These are phyloP conservation scores for Palaemon carinicauda DNA, from an alignment of 1,140 invertebrate genomes.

Conservation along the genomic window DNA sequence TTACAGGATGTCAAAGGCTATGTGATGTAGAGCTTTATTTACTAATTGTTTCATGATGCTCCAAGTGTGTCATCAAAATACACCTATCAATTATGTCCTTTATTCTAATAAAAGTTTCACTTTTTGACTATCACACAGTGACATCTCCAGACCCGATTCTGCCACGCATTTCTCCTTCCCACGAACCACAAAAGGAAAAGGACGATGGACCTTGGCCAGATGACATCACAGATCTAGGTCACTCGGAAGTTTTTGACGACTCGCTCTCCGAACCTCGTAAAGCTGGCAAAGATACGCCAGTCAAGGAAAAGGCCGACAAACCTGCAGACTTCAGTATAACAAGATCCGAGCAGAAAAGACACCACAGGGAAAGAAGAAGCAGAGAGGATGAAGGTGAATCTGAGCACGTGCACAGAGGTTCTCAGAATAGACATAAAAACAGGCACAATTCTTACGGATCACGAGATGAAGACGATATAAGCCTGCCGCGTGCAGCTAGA, in stretches of 20 bases:
- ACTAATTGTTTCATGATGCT: no score
- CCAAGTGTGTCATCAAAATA: no score
- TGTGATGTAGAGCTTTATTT: no score
- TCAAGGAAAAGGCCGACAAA: neutral
- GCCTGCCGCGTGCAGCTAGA: neutral
- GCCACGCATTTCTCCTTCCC: neutral
- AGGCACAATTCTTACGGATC: slow-evolving; percentile 29
- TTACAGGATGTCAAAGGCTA: neutral
- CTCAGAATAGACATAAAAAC: neutral
- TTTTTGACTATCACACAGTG: neutral
- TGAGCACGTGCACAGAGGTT: neutral
- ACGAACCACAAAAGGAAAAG: neutral
- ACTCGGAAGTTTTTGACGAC: slow-evolving; percentile 59
- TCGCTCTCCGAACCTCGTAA: slow-evolving; percentile 56
- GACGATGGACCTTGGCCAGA: slow-evolving; percentile 49
- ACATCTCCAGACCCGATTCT: neutral
- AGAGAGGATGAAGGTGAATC: neutral
- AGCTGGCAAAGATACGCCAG: slow-evolving; percentile 32
- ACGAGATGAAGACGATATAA: slow-evolving; percentile 14
- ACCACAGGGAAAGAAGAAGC: neutral
- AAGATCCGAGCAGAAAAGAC: neutral
- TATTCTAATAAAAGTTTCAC: no score
- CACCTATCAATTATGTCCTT: no score
- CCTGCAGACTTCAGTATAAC: neutral
- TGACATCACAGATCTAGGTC: slow-evolving; percentile 55